Evolutionary conservation across 2,113 vertebrate species (phyloP).

Genomic region (Platanista minor): DNA sequence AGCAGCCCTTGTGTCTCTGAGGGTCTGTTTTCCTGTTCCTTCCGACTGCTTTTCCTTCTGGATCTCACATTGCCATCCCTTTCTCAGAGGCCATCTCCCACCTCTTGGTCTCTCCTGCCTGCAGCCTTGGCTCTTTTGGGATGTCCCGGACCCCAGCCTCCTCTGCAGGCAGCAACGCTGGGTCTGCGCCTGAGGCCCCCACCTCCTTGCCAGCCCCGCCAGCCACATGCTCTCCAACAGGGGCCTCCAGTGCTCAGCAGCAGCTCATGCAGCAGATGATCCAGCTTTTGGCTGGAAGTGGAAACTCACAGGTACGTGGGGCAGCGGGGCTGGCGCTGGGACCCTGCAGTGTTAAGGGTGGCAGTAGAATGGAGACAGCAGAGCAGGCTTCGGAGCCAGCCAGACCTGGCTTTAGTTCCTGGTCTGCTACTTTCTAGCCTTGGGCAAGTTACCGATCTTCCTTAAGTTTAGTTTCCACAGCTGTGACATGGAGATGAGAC

Average conservation of each 20-base stretch:
- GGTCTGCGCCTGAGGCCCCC: constrained; percentile 84
- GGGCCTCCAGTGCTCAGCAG: constrained; percentile 80
- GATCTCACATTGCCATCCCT: background rate
- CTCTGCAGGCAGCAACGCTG: constrained; percentile 88
- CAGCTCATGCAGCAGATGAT: constrained; percentile 95
- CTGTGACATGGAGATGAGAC: background rate
- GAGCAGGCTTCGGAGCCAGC: background rate
- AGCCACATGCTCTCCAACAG: constrained; percentile 76
- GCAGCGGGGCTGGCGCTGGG: too few relatives aligned
- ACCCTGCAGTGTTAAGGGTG: background rate
- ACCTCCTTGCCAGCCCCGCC: constrained; percentile 88
- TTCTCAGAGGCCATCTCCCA: background rate
- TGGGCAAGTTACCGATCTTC: background rate
- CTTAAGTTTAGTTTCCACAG: background rate
- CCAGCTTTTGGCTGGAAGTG: constrained; percentile 91
- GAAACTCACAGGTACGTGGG: constrained; percentile 81
- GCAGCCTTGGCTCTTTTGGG: constrained; percentile 88
- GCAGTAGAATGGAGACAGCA: background rate
- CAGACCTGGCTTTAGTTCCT: too few relatives aligned
- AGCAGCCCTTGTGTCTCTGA: background rate
- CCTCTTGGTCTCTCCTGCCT: constrained; percentile 58
- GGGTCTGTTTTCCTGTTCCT: background rate
- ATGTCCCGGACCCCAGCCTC: constrained; percentile 90
- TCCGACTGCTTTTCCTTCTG: constrained; percentile 37
- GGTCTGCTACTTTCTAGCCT: background rate